Conservation (phyloP, 2,797 vertebrate species). For the Chaenodraco wilsoni region DNA sequence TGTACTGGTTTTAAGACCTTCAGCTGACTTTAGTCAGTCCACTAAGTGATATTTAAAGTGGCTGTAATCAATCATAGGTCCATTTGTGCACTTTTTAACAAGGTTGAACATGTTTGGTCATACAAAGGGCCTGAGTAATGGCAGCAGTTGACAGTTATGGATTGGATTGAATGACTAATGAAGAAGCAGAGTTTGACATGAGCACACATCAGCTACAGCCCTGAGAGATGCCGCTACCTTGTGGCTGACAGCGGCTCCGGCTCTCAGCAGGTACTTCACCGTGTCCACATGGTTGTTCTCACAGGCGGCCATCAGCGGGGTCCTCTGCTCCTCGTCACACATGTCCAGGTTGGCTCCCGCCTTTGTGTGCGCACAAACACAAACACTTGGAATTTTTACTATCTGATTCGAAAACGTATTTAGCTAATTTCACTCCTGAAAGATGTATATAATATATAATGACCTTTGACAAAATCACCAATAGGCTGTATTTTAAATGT, state of each 20-base stretch:
- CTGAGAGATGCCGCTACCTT: conserved; percentile 78
- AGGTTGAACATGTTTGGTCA: too few relatives aligned
- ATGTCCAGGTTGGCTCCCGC: conserved; percentile 95
- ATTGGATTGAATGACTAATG: conserved; percentile 6
- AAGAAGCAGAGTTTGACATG: conserved; percentile 1
- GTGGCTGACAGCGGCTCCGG: conserved; percentile 89
- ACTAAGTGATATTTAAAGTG: too few relatives aligned
- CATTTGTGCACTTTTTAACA: too few relatives aligned
- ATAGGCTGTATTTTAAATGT: too few relatives aligned
- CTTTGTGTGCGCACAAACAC: conserved; percentile 69
- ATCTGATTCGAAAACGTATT: background rate
- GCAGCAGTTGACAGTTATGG: conserved; percentile 8
- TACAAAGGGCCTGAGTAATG: background rate
- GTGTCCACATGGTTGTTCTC: conserved; percentile 95
- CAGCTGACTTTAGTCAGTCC: too few relatives aligned
- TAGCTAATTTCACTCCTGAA: background rate
- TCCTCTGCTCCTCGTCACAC: conserved; percentile 93
- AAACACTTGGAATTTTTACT: background rate
- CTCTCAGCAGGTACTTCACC: conserved; percentile 94
- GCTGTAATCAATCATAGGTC: too few relatives aligned
- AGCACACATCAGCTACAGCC: background rate
- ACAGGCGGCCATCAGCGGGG: conserved; percentile 93
- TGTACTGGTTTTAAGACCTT: too few relatives aligned
- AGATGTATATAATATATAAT: too few relatives aligned
- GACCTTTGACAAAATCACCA: too few relatives aligned